phyloP scores from a whole-genome alignment of 2,797 vertebrate species.

The Capromys pilorides region DNA sequence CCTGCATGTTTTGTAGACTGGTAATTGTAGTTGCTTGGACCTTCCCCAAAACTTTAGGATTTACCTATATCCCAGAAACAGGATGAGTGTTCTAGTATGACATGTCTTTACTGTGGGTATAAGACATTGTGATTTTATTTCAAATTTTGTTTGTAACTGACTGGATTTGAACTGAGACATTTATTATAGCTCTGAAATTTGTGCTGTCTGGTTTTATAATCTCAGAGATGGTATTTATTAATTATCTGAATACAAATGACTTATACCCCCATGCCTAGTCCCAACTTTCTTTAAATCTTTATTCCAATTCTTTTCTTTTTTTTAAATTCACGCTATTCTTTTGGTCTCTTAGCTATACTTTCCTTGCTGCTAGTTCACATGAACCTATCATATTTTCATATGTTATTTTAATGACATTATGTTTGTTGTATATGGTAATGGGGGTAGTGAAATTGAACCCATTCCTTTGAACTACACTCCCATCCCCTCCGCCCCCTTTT shows the following conservation, averaged over 20 bases:
- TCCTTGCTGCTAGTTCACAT: background rate
- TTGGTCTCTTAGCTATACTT: constrained; percentile 6
- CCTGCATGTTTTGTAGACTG: background rate
- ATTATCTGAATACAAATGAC: background rate
- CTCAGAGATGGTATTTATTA: background rate
- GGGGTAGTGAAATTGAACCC: background rate
- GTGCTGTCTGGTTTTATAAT: background rate
- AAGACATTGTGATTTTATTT: constrained; percentile 45
- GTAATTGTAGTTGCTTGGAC: constrained; percentile 26
- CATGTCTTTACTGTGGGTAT: background rate
- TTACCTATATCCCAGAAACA: constrained; percentile 23
- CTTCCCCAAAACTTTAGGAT: constrained; percentile 4
- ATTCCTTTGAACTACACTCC: background rate
- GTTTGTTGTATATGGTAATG: background rate
- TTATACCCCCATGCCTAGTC: background rate
- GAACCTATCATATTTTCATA: constrained; percentile 19
- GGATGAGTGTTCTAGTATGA: background rate
- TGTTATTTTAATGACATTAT: constrained; percentile 52
- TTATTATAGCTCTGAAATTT: constrained; percentile 15
- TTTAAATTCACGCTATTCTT: background rate
- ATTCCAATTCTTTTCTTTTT: background rate
- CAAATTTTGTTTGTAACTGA: background rate
- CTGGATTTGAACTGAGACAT: constrained; percentile 19
- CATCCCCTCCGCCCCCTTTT: no score
- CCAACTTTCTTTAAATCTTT: background rate